Conservation (phyloP, 2,888 invertebrate species). For the Acleris holmiana region DNA sequence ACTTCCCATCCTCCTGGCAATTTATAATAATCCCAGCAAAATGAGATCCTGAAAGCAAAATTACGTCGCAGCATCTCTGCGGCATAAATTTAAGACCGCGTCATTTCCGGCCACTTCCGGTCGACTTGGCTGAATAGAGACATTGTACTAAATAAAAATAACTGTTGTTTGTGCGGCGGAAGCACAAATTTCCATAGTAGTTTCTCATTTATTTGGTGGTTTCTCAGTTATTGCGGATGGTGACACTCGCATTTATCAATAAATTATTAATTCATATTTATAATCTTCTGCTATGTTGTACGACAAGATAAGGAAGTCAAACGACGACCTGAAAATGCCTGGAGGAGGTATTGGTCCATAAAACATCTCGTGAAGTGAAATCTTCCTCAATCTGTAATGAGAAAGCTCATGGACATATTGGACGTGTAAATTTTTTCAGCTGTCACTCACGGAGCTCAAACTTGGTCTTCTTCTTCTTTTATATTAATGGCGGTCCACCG, state of each 20-base stretch:
- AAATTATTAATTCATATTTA: too few species aligned
- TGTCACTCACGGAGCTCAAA: too few species aligned
- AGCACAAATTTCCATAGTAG: not conserved
- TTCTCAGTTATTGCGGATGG: not conserved
- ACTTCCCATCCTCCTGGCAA: constrained; percentile 17
- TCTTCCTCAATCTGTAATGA: too few species aligned
- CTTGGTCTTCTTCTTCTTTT: too few species aligned
- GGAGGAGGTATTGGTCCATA: too few species aligned
- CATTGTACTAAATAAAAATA: constrained; percentile 20
- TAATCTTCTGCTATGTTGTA: too few species aligned
- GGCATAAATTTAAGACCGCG: constrained; percentile 21
- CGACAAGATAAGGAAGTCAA: too few species aligned
- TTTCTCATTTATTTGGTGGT: not conserved
- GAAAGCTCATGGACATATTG: too few species aligned
- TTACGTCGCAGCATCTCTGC: constrained; percentile 25
- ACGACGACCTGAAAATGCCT: too few species aligned
- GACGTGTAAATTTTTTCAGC: too few species aligned
- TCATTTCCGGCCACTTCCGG: constrained; percentile 19
- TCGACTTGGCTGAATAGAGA: constrained; percentile 11
- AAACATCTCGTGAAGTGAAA: too few species aligned
- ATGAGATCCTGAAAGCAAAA: constrained; percentile 30
- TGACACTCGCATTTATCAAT: not conserved
- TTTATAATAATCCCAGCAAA: constrained; percentile 30
- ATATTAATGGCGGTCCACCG: too few species aligned
- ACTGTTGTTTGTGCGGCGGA: constrained; percentile 2